Evolutionary conservation across 2,113 vertebrate species (phyloP).

Genomic region (Rallus limicola): DNA sequence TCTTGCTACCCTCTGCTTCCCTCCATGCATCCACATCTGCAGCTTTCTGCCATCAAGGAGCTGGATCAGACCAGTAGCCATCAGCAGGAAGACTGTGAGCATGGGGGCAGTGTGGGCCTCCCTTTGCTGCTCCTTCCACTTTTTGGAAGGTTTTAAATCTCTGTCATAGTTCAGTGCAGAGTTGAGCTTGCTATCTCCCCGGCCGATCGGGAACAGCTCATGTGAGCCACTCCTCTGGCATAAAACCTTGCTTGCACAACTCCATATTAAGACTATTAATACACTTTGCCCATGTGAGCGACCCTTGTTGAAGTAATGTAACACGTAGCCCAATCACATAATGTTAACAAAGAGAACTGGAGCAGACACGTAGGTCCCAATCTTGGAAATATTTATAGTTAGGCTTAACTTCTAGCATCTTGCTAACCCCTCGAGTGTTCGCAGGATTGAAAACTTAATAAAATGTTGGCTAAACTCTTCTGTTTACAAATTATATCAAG

Average conservation of each 20-base stretch:
- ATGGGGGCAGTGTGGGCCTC: neutral
- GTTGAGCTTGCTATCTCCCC: neutral
- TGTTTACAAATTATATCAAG: slow-evolving; percentile 19
- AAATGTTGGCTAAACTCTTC: neutral
- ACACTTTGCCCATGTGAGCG: neutral
- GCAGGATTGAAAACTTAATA: neutral
- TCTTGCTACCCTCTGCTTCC: neutral
- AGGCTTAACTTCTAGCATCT: slow-evolving; percentile 15
- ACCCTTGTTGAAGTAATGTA: neutral
- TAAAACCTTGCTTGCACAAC: neutral
- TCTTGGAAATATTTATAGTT: slow-evolving; percentile 29
- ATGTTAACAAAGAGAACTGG: neutral
- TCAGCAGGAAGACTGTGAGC: neutral
- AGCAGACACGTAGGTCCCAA: neutral
- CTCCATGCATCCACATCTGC: neutral
- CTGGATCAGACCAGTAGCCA: accelerated
- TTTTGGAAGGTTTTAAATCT: neutral
- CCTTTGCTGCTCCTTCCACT: neutral
- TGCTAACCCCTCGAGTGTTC: neutral
- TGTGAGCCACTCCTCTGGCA: neutral
- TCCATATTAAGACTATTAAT: neutral
- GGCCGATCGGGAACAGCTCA: neutral
- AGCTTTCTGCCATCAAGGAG: neutral
- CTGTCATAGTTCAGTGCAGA: neutral
- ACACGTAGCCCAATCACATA: neutral